A percentile compares a stretch with the other conserved stretches of the same genome.
Conservation (phyloP, 2,797 vertebrate genomes). For the Cynodonichthys magdalenae region DNA sequence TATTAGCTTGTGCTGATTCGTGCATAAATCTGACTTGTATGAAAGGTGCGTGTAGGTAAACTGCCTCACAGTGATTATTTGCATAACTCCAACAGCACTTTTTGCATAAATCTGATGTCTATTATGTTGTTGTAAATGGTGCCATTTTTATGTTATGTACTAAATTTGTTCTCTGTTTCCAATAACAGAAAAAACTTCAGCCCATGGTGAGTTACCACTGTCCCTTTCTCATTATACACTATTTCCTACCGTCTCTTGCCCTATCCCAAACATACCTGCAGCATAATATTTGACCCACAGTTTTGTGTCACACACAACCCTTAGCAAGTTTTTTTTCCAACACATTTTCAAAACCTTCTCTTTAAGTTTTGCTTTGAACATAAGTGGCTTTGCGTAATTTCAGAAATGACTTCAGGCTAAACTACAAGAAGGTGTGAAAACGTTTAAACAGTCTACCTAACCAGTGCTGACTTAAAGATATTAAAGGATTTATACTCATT, state of each 20-base stretch:
- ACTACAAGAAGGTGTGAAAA: neutral
- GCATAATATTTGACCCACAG: constrained; percentile 17
- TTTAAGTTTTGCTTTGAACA: constrained; percentile 9
- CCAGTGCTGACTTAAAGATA: neutral
- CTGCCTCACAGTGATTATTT: neutral
- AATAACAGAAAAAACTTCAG: constrained; percentile 11
- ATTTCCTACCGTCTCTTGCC: constrained; percentile 5
- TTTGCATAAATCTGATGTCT: neutral
- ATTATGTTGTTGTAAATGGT: neutral
- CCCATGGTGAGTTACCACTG: constrained; percentile 48
- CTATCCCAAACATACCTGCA: constrained; percentile 22
- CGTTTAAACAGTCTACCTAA: neutral
- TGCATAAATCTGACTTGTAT: neutral
- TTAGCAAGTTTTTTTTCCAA: neutral
- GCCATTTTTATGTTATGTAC: constrained; percentile 13
- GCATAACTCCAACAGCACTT: too few relatives aligned
- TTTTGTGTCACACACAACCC: constrained; percentile 14
- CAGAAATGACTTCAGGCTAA: neutral
- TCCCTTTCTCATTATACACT: constrained; percentile 7
- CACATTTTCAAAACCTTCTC: constrained; percentile 14
- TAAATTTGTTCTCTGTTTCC: constrained; percentile 27
- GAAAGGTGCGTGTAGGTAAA: neutral
- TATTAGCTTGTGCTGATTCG: neutral
- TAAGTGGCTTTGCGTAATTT: neutral
- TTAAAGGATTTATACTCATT: neutral